Base-by-base conservation (phyloP, 2,797 vertebrate genomes). In the Sphenodon punctatus region DNA sequence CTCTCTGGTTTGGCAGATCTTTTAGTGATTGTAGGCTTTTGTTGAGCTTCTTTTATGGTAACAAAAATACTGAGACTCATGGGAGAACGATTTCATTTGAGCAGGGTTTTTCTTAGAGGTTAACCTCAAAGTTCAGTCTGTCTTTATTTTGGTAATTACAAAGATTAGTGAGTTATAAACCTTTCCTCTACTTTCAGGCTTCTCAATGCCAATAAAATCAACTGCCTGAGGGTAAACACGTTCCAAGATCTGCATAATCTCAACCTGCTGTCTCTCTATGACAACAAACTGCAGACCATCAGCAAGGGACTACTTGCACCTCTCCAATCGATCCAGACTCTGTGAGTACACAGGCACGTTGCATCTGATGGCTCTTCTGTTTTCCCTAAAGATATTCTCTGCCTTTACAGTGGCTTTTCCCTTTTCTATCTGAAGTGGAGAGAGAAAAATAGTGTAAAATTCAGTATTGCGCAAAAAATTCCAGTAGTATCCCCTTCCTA, bases 181-280 rank as follows among this genome's bases (percentile, higher is more conserved):
- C 61, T 90, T 78, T 91, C 75, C 86, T 94, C 67, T 89, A 48
- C 86, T 90, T 91, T 39, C 95, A 99, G 98, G 87, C 97, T 99
- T 84, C 97, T 99, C 93, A 99, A 99, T 15, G 98, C 98, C 94
- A 99, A 99, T 95, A 99, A 99, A 95, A 99, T 99, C 94, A 98
- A 99, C 96, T 99, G 98, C 93, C 92, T 99, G 88, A 95, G 98
- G 75, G 98, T 99, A 75, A 99, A 99, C 96, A 97, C 98, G 67
- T 99, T 99, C 94, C 98, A 99, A 94, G 98, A 99, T 94, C 96
- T 99, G 58, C 98, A 99, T 95, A 99, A 97, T 94, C 98, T 99
- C 92, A 98, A 97, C 92, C 96, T 99, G 89, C 96, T 99, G 86
- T 99, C 98, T 7, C 95, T 99, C 43, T 99, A 99, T 10, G 98